Conservation (phyloP, 53 echinoderm and acorn worm genomes). For the Holothuria scabra region DNA sequence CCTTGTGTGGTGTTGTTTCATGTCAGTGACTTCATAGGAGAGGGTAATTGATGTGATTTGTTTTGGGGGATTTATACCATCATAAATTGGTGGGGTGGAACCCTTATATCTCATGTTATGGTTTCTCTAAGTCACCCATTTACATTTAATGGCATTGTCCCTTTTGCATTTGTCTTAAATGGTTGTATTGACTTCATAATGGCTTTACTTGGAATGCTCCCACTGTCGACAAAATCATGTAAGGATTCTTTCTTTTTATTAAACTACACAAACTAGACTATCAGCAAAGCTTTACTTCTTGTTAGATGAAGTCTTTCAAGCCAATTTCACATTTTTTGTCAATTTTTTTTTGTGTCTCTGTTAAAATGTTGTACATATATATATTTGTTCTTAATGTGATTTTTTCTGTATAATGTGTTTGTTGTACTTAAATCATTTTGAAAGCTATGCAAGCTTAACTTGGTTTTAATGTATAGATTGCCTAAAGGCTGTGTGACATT, state of each 20-base stretch:
- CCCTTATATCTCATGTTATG: too few species aligned
- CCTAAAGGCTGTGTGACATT: slow-evolving; percentile 9
- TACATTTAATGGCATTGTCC: too few species aligned
- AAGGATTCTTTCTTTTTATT: neutral
- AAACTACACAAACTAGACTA: neutral
- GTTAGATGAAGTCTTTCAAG: slow-evolving; percentile 19
- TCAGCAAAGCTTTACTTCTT: neutral
- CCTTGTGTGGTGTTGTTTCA: too few species aligned
- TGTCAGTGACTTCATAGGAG: too few species aligned
- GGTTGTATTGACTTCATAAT: neutral
- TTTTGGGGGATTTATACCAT: too few species aligned
- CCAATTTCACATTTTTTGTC: neutral
- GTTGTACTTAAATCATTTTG: slow-evolving; percentile 14
- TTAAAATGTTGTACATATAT: neutral
- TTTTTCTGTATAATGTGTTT: slow-evolving; percentile 8
- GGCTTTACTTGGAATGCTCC: neutral
- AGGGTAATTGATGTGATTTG: too few species aligned
- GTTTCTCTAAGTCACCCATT: too few species aligned
- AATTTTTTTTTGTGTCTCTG: neutral
- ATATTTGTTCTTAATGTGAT: slow-evolving; percentile 13
- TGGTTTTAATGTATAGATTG: slow-evolving; percentile 28
- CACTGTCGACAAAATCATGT: neutral
- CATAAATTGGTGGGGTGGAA: too few species aligned
- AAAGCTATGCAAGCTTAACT: slow-evolving; percentile 14
- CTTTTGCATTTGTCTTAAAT: neutral